Base-by-base conservation (phyloP, 2,888 invertebrate genomes). In the Monoplex corrugatus region DNA sequence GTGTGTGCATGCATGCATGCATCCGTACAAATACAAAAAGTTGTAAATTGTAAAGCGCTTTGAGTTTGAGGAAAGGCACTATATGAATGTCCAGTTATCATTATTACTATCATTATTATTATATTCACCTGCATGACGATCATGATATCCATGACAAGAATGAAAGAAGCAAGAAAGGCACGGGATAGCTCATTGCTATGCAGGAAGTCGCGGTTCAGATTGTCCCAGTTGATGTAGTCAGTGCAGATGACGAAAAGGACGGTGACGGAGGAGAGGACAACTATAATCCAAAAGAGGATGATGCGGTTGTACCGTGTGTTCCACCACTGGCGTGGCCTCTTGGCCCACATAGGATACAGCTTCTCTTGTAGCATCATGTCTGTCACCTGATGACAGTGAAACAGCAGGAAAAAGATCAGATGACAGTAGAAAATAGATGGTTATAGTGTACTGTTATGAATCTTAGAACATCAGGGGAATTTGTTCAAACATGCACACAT, bases 301-400 rank as follows among this genome's bases (percentile, higher is more conserved):
- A 97, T 96, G n/a, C 97, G 95, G 72, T 96, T 95, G 32, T 95
- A 93, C 50, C 96, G 95, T 63, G 95, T 95, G 83, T 95, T 94
- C 96, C 96, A 96, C 96, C 96, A 96, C 57, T 87, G 91, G 13
- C 96, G 90, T 13, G 92, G 91, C 45, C 94, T 93, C 32, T 68
- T 86, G 0, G 96, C 96, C 96, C 96, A 97, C 84, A 95, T 93
- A 0, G 96, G 96, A 92, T 96, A 97, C 35, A 96, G 94, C 91
- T 96, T 96, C 93, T 97, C 97, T 92, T 97, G 97, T 10, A 97
- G 95, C 96, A 97, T 96, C 94, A 97, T 96, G 92, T 97, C 97
- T 78, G 96, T 96, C 44, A 97, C 96, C 96, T 96, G 89, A 10
- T 28, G 43, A n/a, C n/a, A n/a, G n/a, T n/a, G n/a, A n/a, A 94